A percentile compares a stretch with the other conserved stretches of the same genome.
These are phyloP conservation scores for Plutella xylostella DNA, from an alignment of 2,888 invertebrate genomes.

Conservation along the genomic window DNA sequence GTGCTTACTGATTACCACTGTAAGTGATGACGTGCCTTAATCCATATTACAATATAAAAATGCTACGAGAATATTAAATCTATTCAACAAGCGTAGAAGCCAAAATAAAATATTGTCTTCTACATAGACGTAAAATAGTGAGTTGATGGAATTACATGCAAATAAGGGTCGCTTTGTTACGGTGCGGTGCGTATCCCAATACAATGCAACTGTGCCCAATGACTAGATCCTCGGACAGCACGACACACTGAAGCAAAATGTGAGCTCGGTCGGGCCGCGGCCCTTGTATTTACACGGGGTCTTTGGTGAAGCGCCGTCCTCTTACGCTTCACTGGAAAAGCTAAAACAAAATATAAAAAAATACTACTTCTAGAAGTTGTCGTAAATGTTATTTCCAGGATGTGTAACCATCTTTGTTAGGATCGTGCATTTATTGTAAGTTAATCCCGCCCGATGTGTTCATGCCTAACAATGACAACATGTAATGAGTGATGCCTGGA, in stretches of 20 bases:
- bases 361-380: slow-evolving; percentile 35
- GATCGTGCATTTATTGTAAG: slow-evolving; percentile 21
- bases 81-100: slow-evolving; percentile 4
- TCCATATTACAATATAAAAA: background rate
- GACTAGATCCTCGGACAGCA: slow-evolving; percentile 51
- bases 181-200: slow-evolving; percentile 58
- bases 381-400: slow-evolving; percentile 10
- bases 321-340: slow-evolving; percentile 54
- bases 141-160: slow-evolving; percentile 19
- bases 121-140: background rate
- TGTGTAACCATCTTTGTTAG: slow-evolving; percentile 22
- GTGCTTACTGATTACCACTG: background rate
- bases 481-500: slow-evolving; percentile 38
- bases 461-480: slow-evolving; percentile 23
- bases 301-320: slow-evolving; percentile 51
- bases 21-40: too few species aligned
- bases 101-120: background rate
- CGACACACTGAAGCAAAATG: slow-evolving; percentile 69
- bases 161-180: slow-evolving; percentile 36
- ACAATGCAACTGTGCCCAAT: slow-evolving; percentile 70
- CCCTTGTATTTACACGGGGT: slow-evolving; percentile 50
- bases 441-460: slow-evolving; percentile 23
- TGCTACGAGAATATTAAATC: background rate
- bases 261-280: slow-evolving; percentile 33
- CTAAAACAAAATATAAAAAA: slow-evolving; percentile 37